Evolutionary conservation across 2,113 vertebrate species (phyloP), one percentile per base, ranked within the genome.

Genomic region (Callipepla californica): DNA sequence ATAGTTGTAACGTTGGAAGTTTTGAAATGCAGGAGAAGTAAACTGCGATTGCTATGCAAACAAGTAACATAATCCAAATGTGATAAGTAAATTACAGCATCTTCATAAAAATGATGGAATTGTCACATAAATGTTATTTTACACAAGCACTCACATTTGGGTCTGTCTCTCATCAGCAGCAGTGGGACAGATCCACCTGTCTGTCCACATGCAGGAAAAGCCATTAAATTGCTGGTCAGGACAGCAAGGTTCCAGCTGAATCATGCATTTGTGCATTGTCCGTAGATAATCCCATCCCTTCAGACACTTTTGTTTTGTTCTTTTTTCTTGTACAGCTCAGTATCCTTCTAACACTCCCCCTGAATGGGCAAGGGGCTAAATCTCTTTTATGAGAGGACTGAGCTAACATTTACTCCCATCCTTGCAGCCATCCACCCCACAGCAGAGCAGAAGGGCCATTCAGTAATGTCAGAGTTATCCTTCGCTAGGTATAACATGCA

Each of bases 161-260:
- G 32, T 26, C 23, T 20, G 14, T 15, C 4, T 4, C 77, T 55
- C 38, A 36, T 12, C 32, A 79, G 42, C 82, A 53, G 6, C n/a
- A 20, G 17, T 12, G 50, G 38, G 8, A 59, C 12, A 25, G 11
- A 6, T 25, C 32, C 1, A 0, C 1, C 3, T 7, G 5, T 23
- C 45, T 14, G 14, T 2, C 58, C 45, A 34, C 2, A 1, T 6
- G 28, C n/a, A 65, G 67, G 9, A n/a, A 42, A 44, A 53, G 30
- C 7, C 22, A 67, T n/a, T 67, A 45, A 15, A 8, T 28, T 18
- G n/a, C 13, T 65, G 7, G 1, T 93, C 61, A 58, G 51, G 21
- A 47, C 1, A 15, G 21, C 19, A 48, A 34, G 55, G 30, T 50
- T 36, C n/a, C 32, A 40, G 53, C 0, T 86, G 50, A 80, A 42